Evolutionary conservation across 1,140 invertebrate species (phyloP).

Genomic region (Eriocheir sinensis): DNA sequence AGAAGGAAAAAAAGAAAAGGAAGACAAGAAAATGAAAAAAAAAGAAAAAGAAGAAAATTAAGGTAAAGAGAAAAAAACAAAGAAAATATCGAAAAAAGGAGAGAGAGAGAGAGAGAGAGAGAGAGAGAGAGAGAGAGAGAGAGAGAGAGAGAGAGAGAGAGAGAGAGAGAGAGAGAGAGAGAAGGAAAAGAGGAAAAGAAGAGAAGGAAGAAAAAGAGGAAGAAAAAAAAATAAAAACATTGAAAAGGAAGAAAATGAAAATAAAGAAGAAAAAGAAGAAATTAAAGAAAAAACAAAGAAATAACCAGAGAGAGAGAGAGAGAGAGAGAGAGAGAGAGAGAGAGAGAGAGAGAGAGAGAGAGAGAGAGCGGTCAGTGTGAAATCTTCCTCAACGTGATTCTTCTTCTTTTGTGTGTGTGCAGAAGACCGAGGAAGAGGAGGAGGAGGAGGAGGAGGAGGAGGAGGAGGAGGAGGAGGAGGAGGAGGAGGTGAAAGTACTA

Average conservation of each 20-base stretch:
- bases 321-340: neutral
- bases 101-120: neutral
- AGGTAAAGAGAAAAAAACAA: neutral
- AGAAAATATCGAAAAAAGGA: neutral
- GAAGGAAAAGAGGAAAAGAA: neutral
- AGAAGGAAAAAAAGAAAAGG: neutral
- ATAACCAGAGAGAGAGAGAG: neutral
- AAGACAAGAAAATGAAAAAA: neutral
- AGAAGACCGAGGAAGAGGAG: too few species aligned
- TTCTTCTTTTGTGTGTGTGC: too few species aligned
- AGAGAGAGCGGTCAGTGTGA: too few species aligned
- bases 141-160: neutral
- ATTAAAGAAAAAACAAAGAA: neutral
- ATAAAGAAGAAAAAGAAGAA: neutral
- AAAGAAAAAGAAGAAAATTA: neutral
- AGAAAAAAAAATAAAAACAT: neutral
- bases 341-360: neutral
- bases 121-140: neutral
- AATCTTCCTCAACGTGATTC: too few species aligned
- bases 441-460: slow-evolving; percentile 33
- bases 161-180: neutral
- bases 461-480: slow-evolving; percentile 19
- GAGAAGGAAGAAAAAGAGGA: neutral
- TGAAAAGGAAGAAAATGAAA: neutral
- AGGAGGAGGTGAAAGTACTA: too few species aligned